These are phyloP conservation scores for Philopedon plagiatum DNA, from an alignment of 2,888 invertebrate genomes.

Conservation along the genomic window DNA sequence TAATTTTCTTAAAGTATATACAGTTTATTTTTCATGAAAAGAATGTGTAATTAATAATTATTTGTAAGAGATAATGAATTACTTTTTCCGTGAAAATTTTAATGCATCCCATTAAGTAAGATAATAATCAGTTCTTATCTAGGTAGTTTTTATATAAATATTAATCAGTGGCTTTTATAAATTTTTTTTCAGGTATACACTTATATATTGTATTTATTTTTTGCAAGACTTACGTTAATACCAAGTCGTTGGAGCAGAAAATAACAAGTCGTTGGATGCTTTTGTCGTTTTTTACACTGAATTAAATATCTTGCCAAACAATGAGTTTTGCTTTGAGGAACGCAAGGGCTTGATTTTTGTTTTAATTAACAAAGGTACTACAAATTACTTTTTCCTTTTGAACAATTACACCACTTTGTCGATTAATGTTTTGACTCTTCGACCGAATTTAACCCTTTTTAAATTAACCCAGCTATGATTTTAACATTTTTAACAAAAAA, in stretches of 20 bases:
- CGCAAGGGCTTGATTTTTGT: slow-evolving; percentile 6
- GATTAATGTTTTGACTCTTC: not conserved
- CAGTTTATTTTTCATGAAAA: too few relatives aligned
- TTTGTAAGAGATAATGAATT: too few relatives aligned
- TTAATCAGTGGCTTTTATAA: too few relatives aligned
- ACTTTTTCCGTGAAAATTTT: too few relatives aligned
- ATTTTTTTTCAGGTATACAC: not conserved
- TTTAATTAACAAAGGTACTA: slow-evolving; percentile 19
- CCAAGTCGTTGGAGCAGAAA: not conserved
- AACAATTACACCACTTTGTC: slow-evolving; percentile 14
- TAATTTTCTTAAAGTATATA: too few relatives aligned
- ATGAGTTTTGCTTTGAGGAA: not conserved
- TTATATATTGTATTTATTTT: too few relatives aligned
- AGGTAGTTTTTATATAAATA: too few relatives aligned
- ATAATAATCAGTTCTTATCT: too few relatives aligned
- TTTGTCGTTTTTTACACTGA: slow-evolving; percentile 4
- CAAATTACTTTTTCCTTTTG: slow-evolving; percentile 15
- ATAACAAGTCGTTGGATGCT: not conserved
- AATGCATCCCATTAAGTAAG: too few relatives aligned
- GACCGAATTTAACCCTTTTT: slow-evolving; percentile 1
- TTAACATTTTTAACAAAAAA: not conserved
- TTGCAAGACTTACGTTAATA: not conserved
- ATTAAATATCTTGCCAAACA: slow-evolving; percentile 12
- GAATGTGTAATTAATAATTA: too few relatives aligned
- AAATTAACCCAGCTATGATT: not conserved